Base-by-base conservation (phyloP, 1,140 invertebrate genomes). In the Alviniconcha marisindica region DNA sequence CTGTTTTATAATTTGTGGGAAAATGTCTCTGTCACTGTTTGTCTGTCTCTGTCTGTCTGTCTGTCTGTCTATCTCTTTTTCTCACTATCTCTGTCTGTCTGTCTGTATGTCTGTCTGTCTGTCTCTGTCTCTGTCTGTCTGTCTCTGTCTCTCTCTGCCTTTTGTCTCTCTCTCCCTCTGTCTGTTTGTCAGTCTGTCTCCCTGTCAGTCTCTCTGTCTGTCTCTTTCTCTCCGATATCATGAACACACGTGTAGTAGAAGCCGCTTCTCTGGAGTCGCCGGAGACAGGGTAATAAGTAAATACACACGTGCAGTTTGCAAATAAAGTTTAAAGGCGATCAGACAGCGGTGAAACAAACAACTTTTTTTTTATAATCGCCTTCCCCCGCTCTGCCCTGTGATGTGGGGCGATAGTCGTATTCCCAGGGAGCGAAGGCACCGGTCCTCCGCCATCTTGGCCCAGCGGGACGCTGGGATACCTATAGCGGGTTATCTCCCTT, bases 221-320 rank as follows among this genome's bases (percentile, higher is more conserved):
- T 77, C 74, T 54, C 48, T 54, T 40, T 77, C 74, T 54, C 48
- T 54, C 40, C 33, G n/a, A n/a, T n/a, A n/a, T n/a, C n/a, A n/a
- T n/a, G n/a, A n/a, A n/a, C n/a, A n/a, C n/a, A n/a, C n/a, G n/a
- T n/a, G n/a, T n/a, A n/a, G n/a, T n/a, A n/a, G n/a, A n/a, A n/a
- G n/a, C n/a, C n/a, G n/a, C n/a, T n/a, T n/a, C n/a, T n/a, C n/a
- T n/a, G n/a, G n/a, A n/a, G n/a, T n/a, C n/a, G n/a, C n/a, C n/a
- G n/a, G n/a, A n/a, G n/a, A n/a, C n/a, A n/a, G n/a, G n/a, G n/a
- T n/a, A n/a, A n/a, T 10, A 48, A 48, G 44, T 48, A 48, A 48
- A 48, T 48, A 48, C 44, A 48, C 44, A 48, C 44, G 18, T 48
- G 44, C 44, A 48, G 7, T 48, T 48, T 48, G 18, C 18, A 10